Evolutionary conservation across 2,888 invertebrate species (phyloP), one percentile per base, ranked within the genome.

Genomic region (Lutraria lutraria): DNA sequence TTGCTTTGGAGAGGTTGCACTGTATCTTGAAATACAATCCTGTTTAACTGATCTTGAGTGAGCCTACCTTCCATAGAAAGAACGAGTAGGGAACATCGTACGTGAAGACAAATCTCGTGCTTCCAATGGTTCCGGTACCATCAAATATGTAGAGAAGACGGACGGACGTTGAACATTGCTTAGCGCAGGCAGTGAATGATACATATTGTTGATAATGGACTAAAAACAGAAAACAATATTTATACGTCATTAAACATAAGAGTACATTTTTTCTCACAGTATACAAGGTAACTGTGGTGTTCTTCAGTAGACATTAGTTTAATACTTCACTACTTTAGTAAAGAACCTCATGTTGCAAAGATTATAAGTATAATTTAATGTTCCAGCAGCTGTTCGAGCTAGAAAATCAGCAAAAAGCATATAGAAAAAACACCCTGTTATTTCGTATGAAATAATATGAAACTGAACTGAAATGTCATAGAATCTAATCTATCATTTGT

Each of bases 71-170:
- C 95, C 95, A 31, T 95, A 83, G 90, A 96, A 96, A 16, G 95
- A 90, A 84, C 96, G 94, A 95, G 95, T 96, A 15, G 96, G 96
- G 85, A 94, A 96, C 60, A 96, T 87, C 31, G 93, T 89, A 54
- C 85, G 88, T 21, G 96, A 94, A 13, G 89, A 88, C 15, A 92
- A n/a, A 91, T 96, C 96, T 60, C 96, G 88, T 1, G 96, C 93
- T 88, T 96, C 96, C 54, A 96, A 90, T 12, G 96, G 96, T 90
- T 96, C 96, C 0, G 96, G 96, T 0, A 96, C 94, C 79, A 93
- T 93, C 8, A 96, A 90, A 83, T 95, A 94, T 10, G 94, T 93
- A 68, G 95, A 89, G 79, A 93, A 90, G 60, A 96, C 88, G 13
- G 94, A 93, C 3, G 95, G 94, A 52, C 93, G 89, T 92, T 95